Evolutionary conservation across 2,113 vertebrate species (phyloP), one percentile per base, ranked within the genome.

Genomic region (Synodontis membranacea): DNA sequence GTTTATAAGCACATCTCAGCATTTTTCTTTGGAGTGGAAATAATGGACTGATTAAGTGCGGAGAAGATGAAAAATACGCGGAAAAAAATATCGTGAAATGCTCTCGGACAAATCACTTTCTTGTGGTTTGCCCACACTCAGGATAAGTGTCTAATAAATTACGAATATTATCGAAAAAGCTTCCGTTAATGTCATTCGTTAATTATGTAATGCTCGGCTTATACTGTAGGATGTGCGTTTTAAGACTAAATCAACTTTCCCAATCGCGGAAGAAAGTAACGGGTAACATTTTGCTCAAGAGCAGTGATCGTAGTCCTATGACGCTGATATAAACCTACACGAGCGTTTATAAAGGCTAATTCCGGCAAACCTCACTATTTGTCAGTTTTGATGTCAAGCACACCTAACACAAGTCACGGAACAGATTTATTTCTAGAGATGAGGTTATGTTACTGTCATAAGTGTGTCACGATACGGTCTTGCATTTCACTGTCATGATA

Each of bases 11-110:
- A 74, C 70, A 75, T 68, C 68, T 80, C 58, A 87, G 79, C 64
- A 83, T 50, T 87, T 81, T 88, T 78, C 54, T 84, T 44, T 52
- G 81, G 83, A 80, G 86, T 62, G 37, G 54, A 83, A 83, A 86
- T 87, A 85, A 88, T 83, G n/a, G 56, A n/a, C 80, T 68, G 70
- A 83, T 81, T 62, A 66, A 56, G 80, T 66, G n/a, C 56, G 25
- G 64, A 44, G 50, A 83, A 84, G n/a, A n/a, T n/a, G n/a, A n/a
- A n/a, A n/a, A n/a, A n/a, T n/a, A n/a, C n/a, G n/a, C n/a, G n/a
- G n/a, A n/a, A n/a, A n/a, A n/a, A n/a, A n/a, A n/a, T n/a, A n/a
- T n/a, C n/a, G n/a, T n/a, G n/a, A 85, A 85, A 88, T 76, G 2
- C 37, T 48, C 9, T 21, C 54, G 34, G 44, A 8, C 46, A 80